phyloP scores from a whole-genome alignment of 1,140 invertebrate species.

The Penaeus vannamei region DNA sequence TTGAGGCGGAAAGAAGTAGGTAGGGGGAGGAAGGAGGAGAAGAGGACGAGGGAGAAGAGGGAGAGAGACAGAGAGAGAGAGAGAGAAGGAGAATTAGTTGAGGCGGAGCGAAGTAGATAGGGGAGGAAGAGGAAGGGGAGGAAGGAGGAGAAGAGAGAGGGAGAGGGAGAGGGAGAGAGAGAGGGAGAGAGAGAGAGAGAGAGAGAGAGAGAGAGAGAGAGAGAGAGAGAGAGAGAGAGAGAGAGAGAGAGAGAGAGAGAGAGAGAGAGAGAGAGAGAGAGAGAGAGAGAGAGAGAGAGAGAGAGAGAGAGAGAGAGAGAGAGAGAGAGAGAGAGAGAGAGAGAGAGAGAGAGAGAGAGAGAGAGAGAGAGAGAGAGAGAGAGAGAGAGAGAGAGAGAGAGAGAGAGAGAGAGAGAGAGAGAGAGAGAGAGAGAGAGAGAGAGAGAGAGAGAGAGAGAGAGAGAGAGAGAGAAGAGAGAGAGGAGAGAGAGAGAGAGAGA shows the following conservation, averaged over 20 bases:
- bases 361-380: background rate
- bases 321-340: background rate
- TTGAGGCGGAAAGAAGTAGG: background rate
- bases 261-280: too few species aligned
- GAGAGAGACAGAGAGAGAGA: background rate
- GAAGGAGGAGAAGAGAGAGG: too few species aligned
- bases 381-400: constrained; percentile 27
- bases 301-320: background rate
- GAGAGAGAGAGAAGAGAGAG: background rate
- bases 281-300: background rate
- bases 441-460: background rate
- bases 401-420: constrained; percentile 17
- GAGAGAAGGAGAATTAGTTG: too few species aligned
- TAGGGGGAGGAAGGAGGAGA: background rate
- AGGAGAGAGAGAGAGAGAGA: background rate
- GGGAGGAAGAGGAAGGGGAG: too few species aligned
- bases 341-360: background rate
- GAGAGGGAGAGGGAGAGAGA: background rate
- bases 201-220: background rate
- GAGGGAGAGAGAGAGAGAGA: background rate
- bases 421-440: background rate
- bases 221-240: too few species aligned
- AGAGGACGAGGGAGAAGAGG: background rate
- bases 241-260: too few species aligned
- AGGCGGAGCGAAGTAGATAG: too few species aligned